Conservation (phyloP, 2,888 invertebrate species). For the Spisula subtruncata region DNA sequence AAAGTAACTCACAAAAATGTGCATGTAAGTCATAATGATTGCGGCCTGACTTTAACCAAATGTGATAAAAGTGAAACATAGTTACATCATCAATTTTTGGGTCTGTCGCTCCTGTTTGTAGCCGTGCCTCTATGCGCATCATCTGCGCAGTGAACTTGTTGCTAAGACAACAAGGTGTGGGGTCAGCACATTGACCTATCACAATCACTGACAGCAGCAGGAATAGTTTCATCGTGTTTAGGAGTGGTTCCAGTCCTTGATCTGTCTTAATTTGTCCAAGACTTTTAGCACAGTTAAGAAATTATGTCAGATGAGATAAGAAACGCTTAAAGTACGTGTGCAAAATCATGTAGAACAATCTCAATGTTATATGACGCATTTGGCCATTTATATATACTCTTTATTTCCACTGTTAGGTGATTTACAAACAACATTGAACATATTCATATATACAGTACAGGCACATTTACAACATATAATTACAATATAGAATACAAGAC, state of each 20-base stretch:
- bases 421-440: no score
- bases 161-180: slow-evolving; percentile 28
- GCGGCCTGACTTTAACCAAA: not conserved
- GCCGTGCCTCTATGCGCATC: slow-evolving; percentile 36
- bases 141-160: slow-evolving; percentile 32
- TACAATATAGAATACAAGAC: no score
- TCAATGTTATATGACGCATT: no score
- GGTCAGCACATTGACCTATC: not conserved
- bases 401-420: no score
- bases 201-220: slow-evolving; percentile 7
- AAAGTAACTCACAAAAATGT: not conserved
- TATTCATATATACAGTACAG: no score
- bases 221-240: slow-evolving; percentile 16
- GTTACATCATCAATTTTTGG: slow-evolving; percentile 35
- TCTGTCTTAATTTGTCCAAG: not conserved
- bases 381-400: no score
- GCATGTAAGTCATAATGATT: not conserved
- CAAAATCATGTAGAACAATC: not conserved
- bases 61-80: slow-evolving; percentile 7
- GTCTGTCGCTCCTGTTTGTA: slow-evolving; percentile 20
- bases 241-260: not conserved
- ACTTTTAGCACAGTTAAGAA: not conserved
- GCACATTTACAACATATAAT: no score
- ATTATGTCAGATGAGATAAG: slow-evolving; percentile 28
- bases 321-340: not conserved